A percentile compares a stretch with the other conserved stretches of the same genome.
Evolutionary conservation across 2,888 invertebrate genomes (phyloP).

Genomic region (Malacosoma neustria): DNA sequence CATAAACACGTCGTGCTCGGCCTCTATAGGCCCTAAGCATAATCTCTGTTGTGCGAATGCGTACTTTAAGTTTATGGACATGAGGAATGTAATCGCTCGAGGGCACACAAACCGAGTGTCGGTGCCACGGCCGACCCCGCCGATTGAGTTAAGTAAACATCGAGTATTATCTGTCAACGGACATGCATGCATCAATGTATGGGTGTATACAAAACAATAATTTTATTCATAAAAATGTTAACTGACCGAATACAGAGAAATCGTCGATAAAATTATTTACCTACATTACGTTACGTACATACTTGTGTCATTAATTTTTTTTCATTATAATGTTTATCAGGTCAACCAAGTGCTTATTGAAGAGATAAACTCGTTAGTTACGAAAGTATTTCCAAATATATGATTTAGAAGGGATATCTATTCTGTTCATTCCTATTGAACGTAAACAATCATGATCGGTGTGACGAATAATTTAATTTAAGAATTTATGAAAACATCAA

Average conservation of each 20-base stretch:
- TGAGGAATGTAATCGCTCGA: conserved; percentile 34
- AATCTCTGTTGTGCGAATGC: conserved; percentile 32
- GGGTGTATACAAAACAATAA: conserved; percentile 48
- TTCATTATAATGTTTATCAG: conserved; percentile 2
- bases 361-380: not conserved
- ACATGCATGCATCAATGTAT: conserved; percentile 49
- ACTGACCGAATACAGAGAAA: conserved; percentile 26
- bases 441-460: no score
- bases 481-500: no score
- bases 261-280: not conserved
- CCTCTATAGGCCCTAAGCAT: conserved; percentile 44
- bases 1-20: conserved; percentile 47
- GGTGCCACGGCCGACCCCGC: conserved; percentile 52
- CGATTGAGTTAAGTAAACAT: conserved; percentile 72
- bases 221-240: conserved; percentile 56
- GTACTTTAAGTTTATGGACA: conserved; percentile 38
- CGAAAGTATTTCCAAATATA: not conserved
- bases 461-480: no score
- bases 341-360: conserved; percentile 1
- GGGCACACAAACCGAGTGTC: conserved; percentile 23
- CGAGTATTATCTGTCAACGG: conserved; percentile 72
- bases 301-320: not conserved
- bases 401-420: not conserved
- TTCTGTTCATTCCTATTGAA: not conserved
- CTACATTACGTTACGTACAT: not conserved